These are phyloP conservation scores for Dendronephthya gigantea DNA, from an alignment of 64 coral and sea anemone species.

Conservation along the genomic window DNA sequence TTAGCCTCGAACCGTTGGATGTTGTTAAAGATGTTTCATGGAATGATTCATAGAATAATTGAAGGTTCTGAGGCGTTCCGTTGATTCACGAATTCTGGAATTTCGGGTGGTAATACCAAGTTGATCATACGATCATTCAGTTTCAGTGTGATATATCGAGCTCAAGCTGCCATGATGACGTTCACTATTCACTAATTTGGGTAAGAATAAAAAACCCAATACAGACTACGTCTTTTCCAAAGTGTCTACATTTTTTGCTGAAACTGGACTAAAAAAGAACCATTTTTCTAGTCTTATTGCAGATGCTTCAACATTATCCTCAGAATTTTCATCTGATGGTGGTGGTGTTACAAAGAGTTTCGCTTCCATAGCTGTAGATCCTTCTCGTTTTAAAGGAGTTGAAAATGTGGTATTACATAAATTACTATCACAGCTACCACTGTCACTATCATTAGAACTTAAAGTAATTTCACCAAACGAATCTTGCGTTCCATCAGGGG, in stretches of 20 bases:
- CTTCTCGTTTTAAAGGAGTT: not conserved
- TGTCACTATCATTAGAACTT: not conserved
- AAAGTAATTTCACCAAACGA: not conserved
- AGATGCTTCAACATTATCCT: not conserved
- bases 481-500: not conserved
- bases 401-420: not conserved
- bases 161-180: too few species aligned
- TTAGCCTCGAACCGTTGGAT: too few species aligned
- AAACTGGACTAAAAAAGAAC: conserved; percentile 10
- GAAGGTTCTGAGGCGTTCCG: too few species aligned
- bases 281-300: conserved; percentile 3
- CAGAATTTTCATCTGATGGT: not conserved
- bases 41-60: too few species aligned
- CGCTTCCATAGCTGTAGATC: not conserved
- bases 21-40: too few species aligned
- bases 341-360: not conserved
- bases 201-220: not conserved
- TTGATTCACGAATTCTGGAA: too few species aligned
- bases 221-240: not conserved
- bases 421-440: not conserved
- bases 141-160: too few species aligned
- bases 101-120: too few species aligned
- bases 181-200: not conserved
- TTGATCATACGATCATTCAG: too few species aligned
- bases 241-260: not conserved